Evolutionary conservation across 2,797 vertebrate genomes (phyloP), one percentile per base, ranked within the genome.

Genomic region (Crax fasciolata): DNA sequence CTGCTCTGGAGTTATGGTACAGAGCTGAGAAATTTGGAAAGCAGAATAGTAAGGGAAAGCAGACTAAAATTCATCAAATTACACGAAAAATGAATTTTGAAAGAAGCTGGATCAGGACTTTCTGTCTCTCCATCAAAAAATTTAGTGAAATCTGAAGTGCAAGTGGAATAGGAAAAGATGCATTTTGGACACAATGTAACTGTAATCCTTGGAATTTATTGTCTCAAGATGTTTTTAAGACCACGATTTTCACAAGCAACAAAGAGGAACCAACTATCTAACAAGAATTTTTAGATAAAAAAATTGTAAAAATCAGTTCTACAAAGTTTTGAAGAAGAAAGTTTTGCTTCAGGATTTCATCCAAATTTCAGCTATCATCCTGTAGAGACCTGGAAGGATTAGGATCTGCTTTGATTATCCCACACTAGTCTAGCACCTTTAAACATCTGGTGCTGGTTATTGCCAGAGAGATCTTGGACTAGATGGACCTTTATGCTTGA

Each of bases 101-200:
- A 92, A 75, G 43, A 80, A 62, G 21, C 52, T 1, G 7, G 13
- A 66, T 77, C 32, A 65, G 17, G 49, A 51, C 11, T 76, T 79
- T 76, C 39, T 73, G 23, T 84, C 24, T 95, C 38, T 15, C 11
- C 35, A 28, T 27, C n/a, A 78, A 80, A 84, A 67, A 81, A 62
- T 65, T 81, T 67, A 88, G 27, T 77, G 32, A 86, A 91, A 90
- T 54, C 12, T 86, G 79, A 93, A 84, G 32, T 61, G 14, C 21
- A 75, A 68, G 67, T 80, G 84, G 28, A 80, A 76, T 21, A 75
- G 58, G 16, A 88, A 87, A 51, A 28, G 20, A 58, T 49, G 16
- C 11, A 68, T 81, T 75, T 90, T 71, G 16, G 41, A 57, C 51
- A 61, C 49, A 44, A 41, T 80, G 49, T 55, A 72, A 68, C 25